phyloP scores from a whole-genome alignment of 2,888 invertebrate genomes.

The Andrena chrysosceles region DNA sequence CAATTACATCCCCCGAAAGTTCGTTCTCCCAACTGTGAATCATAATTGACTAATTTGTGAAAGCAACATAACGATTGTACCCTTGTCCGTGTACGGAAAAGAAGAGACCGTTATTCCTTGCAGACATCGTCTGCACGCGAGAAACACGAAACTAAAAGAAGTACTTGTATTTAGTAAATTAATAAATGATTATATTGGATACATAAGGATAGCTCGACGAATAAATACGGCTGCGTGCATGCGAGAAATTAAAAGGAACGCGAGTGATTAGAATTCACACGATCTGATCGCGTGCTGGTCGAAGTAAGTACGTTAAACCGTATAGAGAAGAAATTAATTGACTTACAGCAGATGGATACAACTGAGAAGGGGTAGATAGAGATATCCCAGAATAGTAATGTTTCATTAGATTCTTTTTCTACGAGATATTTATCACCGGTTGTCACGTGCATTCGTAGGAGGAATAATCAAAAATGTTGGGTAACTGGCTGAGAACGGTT shows the following conservation, averaged over 20 bases:
- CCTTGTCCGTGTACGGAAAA: conserved; percentile 25
- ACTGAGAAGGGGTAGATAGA: not conserved
- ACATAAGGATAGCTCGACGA: conserved; percentile 72
- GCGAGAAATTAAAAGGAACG: conserved; percentile 35
- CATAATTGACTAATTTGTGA: conserved; percentile 13
- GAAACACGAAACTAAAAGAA: conserved; percentile 45
- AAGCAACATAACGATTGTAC: conserved; percentile 24
- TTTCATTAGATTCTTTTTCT: conserved; percentile 29
- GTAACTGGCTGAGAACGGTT: conserved; percentile 63
- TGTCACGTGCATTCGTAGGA: conserved; percentile 49
- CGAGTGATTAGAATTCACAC: conserved; percentile 31
- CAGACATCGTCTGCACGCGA: conserved; percentile 26
- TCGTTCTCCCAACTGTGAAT: conserved; percentile 33
- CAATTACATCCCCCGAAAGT: conserved; percentile 45
- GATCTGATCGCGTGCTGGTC: conserved; percentile 15
- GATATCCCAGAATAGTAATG: conserved; percentile 48
- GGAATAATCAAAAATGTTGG: conserved; percentile 30
- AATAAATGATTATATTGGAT: conserved; percentile 77
- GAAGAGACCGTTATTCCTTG: conserved; percentile 36
- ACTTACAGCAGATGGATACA: not conserved
- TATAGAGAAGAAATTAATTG: conserved; percentile 40
- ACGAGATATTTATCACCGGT: conserved; percentile 48
- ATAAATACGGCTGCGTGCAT: conserved; percentile 74
- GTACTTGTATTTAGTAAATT: conserved; percentile 79
- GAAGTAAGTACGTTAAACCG: conserved; percentile 1